Base-by-base conservation (phyloP, 2,797 vertebrate genomes). In the Coregonus sp. region DNA sequence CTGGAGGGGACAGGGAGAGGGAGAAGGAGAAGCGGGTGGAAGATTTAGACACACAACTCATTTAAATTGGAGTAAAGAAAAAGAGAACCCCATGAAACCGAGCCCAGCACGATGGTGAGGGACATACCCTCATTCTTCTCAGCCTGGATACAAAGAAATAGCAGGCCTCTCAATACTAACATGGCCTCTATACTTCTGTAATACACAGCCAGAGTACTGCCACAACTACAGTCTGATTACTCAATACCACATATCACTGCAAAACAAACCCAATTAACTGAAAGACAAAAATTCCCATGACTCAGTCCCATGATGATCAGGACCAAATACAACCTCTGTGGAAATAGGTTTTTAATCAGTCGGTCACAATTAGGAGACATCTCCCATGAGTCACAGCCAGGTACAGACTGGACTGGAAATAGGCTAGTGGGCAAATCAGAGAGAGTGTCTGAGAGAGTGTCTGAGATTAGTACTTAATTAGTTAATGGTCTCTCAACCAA, bases 31-130 rank as follows among this genome's bases (percentile, higher is more conserved):
- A 6, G 33, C 7, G 70, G 29, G 68, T 18, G 54, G n/a, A 47
- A 29, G 18, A 59, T 76, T 37, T 54, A 40, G 12, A 51, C n/a
- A 35, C 52, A 72, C 75, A 29, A 70, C 75, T 40, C 47, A 52
- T 75, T 40, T 20, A 71, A 37, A 29, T 51, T n/a, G 16, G 56
- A 63, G 37, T 37, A 52, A 12, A 51, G 4, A 51, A 54, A 52
- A 16, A 33, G n/a, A 65, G 33, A 75, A 18, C 54, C 51, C 16
- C 18, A 56, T 7, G 40, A 2, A 70, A 56, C 18, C 66, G 16
- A 67, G 54, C 54, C 51, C 79, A 74, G 76, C 71, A 33, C 5
- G 20, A 56, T 2, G 18, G 47, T 14, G 29, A 63, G 16, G 59
- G 61, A 69, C 65, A 14, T 68, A 37, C 31, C 33, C 67, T 20